phyloP scores from a whole-genome alignment of 2,113 vertebrate species.

The Callipepla squamata region DNA sequence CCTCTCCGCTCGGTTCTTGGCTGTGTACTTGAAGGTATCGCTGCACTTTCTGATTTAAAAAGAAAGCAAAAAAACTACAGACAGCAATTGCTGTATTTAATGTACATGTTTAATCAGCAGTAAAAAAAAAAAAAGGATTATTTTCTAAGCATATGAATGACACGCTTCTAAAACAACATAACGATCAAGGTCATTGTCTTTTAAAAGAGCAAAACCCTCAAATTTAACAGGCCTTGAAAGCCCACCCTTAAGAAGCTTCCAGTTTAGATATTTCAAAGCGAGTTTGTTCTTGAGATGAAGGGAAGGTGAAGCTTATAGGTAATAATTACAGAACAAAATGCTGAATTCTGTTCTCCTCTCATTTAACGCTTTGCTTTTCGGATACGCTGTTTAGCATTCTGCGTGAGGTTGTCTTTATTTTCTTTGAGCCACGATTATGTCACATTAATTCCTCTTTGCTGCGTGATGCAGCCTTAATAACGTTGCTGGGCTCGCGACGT shows the following conservation, averaged over 20 bases:
- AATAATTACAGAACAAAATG: constrained; percentile 24
- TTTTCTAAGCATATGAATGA: constrained; percentile 40
- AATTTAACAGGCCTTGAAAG: constrained; percentile 56
- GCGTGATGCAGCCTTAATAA: background rate
- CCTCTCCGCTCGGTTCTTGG: background rate
- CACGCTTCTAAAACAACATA: constrained; percentile 40
- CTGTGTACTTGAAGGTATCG: background rate
- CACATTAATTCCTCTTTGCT: constrained; percentile 51
- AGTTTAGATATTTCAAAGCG: constrained; percentile 54
- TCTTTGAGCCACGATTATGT: constrained; percentile 42
- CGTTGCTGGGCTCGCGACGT: constrained; percentile 34
- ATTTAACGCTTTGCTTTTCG: constrained; percentile 61
- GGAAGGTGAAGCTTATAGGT: constrained; percentile 34
- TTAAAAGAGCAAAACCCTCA: constrained; percentile 35
- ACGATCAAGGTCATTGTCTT: constrained; percentile 40
- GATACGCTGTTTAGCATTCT: constrained; percentile 32
- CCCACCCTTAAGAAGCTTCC: constrained; percentile 28
- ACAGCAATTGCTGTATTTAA: background rate
- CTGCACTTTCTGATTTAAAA: background rate
- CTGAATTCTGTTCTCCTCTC: constrained; percentile 48
- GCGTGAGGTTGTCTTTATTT: constrained; percentile 43
- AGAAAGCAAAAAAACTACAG: background rate
- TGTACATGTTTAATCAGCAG: constrained; percentile 57
- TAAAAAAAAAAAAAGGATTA: constrained; percentile 24
- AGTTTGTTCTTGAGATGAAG: constrained; percentile 42